Conservation (phyloP, 2,888 invertebrate genomes). For the Limnephilus rhombicus region DNA sequence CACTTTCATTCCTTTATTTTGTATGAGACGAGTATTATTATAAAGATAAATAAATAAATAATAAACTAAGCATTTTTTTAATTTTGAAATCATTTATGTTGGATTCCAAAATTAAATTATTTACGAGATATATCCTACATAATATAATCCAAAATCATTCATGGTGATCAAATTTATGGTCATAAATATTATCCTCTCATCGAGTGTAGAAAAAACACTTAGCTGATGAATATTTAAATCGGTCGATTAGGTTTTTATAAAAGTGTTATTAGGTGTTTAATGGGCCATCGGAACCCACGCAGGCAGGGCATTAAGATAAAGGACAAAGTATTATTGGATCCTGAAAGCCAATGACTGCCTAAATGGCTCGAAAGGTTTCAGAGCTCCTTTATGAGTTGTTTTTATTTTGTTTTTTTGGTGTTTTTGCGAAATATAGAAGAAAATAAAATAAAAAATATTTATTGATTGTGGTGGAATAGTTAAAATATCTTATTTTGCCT, state of each 20-base stretch:
- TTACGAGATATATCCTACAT: too few relatives aligned
- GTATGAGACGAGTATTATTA: too few relatives aligned
- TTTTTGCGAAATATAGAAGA: not conserved
- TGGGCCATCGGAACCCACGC: constrained; percentile 42
- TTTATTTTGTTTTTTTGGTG: not conserved
- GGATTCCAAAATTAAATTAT: too few relatives aligned
- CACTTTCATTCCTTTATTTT: too few relatives aligned
- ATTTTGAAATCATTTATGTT: too few relatives aligned
- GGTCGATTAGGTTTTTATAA: constrained; percentile 29
- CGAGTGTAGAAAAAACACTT: constrained; percentile 1
- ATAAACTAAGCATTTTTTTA: too few relatives aligned
- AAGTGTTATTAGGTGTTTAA: constrained; percentile 54
- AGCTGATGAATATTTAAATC: constrained; percentile 34
- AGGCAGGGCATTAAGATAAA: constrained; percentile 9
- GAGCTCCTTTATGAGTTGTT: not conserved
- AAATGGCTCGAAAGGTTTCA: not conserved
- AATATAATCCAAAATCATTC: not conserved
- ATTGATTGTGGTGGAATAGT: not conserved
- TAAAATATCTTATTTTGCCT: too few relatives aligned
- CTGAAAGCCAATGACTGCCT: not conserved
- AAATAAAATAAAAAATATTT: too few relatives aligned
- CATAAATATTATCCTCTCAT: not conserved
- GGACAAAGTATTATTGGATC: not conserved
- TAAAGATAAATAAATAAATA: too few relatives aligned
- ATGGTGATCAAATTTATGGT: not conserved